Base-by-base conservation (phyloP, 2,797 vertebrate species). In the Peromyscus melanophrys region DNA sequence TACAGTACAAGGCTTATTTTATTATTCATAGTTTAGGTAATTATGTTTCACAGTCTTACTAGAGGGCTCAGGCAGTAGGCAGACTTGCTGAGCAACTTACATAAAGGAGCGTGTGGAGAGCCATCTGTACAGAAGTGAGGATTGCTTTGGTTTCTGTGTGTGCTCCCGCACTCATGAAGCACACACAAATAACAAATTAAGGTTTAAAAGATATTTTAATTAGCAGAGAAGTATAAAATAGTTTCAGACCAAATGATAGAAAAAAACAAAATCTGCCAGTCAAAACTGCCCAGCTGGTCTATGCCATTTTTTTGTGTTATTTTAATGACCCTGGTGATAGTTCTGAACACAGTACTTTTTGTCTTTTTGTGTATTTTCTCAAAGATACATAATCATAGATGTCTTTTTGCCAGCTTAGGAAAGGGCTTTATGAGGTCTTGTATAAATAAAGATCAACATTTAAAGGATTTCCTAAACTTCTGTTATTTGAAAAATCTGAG, bases 391-490 rank as follows among this genome's bases (percentile, higher is more conserved):
- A 82, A 65, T 75, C 23, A 4, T 71, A 46, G 81, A 80, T 90
- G 13, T 84, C n/a, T 69, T 94, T 43, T 89, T 96, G 76, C 31
- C 10, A 73, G 19, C 82, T 94, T 84, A 52, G 52, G 69, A 89
- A 88, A n/a, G 17, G 27, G 7, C 31, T 86, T 82, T 52, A n/a
- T 77, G 82, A 94, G n/a, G 46, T 83, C 27, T 78, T 88, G 21
- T 34, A 2, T 89, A 77, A 69, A 76, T 73, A 73, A 90, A 65
- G 12, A 37, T 89, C 78, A 96, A 71, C 86, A 76, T 78, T 85
- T 40, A 89, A 89, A 89, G n/a, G 40, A 57, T 92, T 85, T 93
- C 69, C 31, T 76, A 85, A 95, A 69, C 13, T 34, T 93, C 13
- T 46, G 2, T 91, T 95, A 65, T 91, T 85, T 87, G 76, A 29